Conservation (phyloP, 2,113 vertebrate species). For the Podarcis muralis region DNA sequence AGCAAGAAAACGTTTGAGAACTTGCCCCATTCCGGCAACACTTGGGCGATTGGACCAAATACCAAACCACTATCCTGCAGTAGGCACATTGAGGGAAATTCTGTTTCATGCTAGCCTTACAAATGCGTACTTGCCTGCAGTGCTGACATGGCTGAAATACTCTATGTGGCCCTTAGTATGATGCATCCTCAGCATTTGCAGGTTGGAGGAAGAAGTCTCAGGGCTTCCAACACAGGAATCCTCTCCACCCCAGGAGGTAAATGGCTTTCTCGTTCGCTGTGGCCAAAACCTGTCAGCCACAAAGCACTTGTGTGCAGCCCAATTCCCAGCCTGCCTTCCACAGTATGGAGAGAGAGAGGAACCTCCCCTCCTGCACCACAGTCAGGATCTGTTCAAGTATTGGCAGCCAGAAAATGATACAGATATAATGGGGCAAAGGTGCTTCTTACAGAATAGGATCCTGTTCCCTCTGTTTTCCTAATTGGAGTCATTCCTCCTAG, state of each 20-base stretch:
- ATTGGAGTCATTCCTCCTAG: neutral
- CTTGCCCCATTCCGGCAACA: conserved; percentile 5
- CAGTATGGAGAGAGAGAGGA: neutral
- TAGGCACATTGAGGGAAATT: neutral
- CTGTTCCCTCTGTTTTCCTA: neutral
- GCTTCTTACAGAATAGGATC: neutral
- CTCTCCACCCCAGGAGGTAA: neutral
- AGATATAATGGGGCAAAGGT: neutral
- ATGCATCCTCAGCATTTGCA: neutral
- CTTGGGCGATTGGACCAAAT: conserved; percentile 31
- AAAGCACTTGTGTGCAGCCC: neutral
- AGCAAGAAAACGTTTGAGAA: neutral
- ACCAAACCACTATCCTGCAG: conserved; percentile 5
- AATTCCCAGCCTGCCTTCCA: neutral
- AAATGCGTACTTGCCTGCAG: neutral
- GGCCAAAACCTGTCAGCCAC: neutral
- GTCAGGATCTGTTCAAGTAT: neutral
- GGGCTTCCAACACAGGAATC: neutral
- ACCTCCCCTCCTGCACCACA: neutral
- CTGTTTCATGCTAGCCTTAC: neutral
- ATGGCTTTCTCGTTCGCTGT: neutral
- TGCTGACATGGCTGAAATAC: no score
- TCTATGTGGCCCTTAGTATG: no score
- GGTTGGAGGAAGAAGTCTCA: neutral
- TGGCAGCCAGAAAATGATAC: neutral